Conservation (phyloP, 2,888 invertebrate genomes). For the Hyles lineata region DNA sequence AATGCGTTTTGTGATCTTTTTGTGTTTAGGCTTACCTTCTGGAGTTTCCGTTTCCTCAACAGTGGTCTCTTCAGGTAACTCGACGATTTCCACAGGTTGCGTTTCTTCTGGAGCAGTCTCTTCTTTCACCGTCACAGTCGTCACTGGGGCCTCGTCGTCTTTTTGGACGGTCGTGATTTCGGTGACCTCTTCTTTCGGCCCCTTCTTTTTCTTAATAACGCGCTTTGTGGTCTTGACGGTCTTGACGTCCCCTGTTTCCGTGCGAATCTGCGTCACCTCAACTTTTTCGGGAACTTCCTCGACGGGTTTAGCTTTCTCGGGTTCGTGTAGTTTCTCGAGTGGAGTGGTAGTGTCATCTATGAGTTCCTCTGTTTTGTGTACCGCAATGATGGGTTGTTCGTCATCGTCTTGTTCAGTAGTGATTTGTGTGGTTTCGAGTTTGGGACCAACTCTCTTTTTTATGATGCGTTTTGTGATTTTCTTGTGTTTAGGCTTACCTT, state of each 20-base stretch:
- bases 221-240: slow-evolving; percentile 39
- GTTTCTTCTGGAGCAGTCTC: slow-evolving; percentile 13
- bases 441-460: too few species aligned
- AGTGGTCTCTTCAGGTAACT: slow-evolving; percentile 34
- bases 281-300: slow-evolving; percentile 65
- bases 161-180: slow-evolving; percentile 46
- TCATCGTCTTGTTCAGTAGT: too few species aligned
- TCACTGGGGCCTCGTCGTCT: slow-evolving; percentile 40
- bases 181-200: slow-evolving; percentile 38
- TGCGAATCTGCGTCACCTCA: slow-evolving; percentile 53
- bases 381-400: too few species aligned
- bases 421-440: too few species aligned
- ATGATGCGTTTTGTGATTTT: too few species aligned
- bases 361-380: too few species aligned
- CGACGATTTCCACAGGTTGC: slow-evolving; percentile 4
- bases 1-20: slow-evolving; percentile 50
- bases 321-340: slow-evolving; percentile 32
- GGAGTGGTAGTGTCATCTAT: slow-evolving; percentile 6
- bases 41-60: slow-evolving; percentile 38
- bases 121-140: slow-evolving; percentile 26
- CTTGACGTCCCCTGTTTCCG: slow-evolving; percentile 48
- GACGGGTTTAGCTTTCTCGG: slow-evolving; percentile 38
- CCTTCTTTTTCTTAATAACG: slow-evolving; percentile 38
- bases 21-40: slow-evolving; percentile 38
- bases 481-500: too few species aligned